Conservation (phyloP, 30 jellyfish, hydroid and myxozoan genomes). For the Rhopilema esculentum region DNA sequence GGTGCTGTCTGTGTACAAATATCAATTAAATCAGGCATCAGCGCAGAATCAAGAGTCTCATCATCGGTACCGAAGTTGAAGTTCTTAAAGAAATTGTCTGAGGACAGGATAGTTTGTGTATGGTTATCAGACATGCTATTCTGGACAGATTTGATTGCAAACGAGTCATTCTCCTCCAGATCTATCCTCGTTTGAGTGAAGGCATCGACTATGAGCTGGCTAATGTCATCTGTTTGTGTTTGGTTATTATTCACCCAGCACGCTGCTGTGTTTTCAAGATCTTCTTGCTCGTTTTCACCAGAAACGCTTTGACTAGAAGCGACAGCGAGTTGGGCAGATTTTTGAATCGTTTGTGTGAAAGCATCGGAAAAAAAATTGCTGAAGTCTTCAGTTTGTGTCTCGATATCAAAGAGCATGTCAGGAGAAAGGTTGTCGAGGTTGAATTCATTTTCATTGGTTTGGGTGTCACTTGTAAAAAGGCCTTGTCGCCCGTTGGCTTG, state of each 20-base stretch:
- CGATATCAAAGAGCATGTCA: constrained; percentile 44
- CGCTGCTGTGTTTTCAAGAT: background rate
- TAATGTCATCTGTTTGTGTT: constrained; percentile 25
- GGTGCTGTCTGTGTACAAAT: constrained; percentile 76
- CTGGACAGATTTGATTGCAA: background rate
- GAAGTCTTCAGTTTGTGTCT: constrained; percentile 53
- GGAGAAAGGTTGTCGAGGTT: constrained; percentile 44
- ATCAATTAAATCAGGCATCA: constrained; percentile 70
- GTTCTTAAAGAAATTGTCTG: constrained; percentile 45
- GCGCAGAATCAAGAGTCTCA: constrained; percentile 27
- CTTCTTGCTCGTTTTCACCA: background rate
- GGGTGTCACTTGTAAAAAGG: background rate
- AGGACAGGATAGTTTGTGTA: constrained; percentile 65
- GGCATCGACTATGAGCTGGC: constrained; percentile 44
- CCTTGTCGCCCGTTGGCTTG: background rate
- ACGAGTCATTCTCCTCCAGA: constrained; percentile 21
- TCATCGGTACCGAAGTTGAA: constrained; percentile 47
- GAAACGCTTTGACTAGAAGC: background rate
- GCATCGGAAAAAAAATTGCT: constrained; percentile 53
- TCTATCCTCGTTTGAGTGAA: constrained; percentile 53
- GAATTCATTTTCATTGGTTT: background rate
- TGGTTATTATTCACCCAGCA: constrained; percentile 51
- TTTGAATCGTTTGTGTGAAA: constrained; percentile 64
- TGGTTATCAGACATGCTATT: constrained; percentile 56
- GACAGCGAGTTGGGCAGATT: background rate